Evolutionary conservation across 2,797 vertebrate genomes (phyloP), one percentile per base, ranked within the genome.

Genomic region (Glyptemys insculpta): DNA sequence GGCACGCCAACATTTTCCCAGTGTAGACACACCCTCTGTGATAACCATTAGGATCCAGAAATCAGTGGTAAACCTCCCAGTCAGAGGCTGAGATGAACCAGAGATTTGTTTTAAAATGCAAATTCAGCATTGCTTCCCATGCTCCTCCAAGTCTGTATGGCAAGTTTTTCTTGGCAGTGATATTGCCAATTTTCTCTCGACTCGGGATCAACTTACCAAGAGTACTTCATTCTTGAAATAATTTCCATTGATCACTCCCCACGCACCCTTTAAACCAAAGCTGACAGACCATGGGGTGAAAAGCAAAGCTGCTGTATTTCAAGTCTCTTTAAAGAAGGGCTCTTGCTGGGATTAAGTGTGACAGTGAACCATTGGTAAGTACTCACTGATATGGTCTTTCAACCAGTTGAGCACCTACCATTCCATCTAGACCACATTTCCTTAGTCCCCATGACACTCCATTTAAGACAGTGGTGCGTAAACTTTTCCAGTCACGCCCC

Each of bases 171-270:
- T 96, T 94, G 79, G 94, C 95, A 95, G 93, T 57, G 83, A 95
- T 80, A 49, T 92, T 93, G 85, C 90, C 59, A 95, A 96, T 96
- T 96, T 93, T 93, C 95, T 97, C 96, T 85, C 86, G 90, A 85
- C 44, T 91, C 92, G 93, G 54, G 96, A 97, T 98, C 94, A 92
- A 96, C 96, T 95, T 96, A 97, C 96, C 94, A 94, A 90, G 94
- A 97, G 95, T 83, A 92, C 88, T 97, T 96, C 97, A 96, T 86
- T 81, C 96, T 53, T 0, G 34, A 92, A 86, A 97, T 59, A 91
- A 94, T 96, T 97, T 97, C 95, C 97, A 96, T 95, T 96, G 88
- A 97, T 97, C 92, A 97, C 92, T 98, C 89, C 96, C 72, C 91
- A 81, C 56, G 83, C 68, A 74, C 82, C 76, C 23, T 89, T 96